Base-by-base conservation (phyloP, 64 coral and sea anemone species). In the Montipora capricornis region DNA sequence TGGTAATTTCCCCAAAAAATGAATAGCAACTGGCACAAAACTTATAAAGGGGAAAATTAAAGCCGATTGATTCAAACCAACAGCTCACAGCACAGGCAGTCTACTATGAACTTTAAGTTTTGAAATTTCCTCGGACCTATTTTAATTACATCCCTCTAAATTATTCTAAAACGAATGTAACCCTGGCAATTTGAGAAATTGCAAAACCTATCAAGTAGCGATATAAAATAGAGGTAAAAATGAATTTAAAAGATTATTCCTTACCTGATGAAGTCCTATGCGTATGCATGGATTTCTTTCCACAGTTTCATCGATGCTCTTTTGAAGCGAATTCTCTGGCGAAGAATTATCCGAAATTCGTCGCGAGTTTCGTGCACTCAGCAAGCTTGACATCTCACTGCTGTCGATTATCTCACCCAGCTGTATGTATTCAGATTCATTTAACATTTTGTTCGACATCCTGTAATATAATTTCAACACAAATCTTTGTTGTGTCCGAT, bases 291-390 rank as follows among this genome's bases (percentile, higher is more conserved):
- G 77, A 24, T 88, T 93, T 49, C 68, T 77, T 20, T 93, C 92
- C 77, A 93, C 92, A 11, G 92, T 76, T 15, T 93, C 92, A 58
- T 85, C 45, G 22, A 93, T 93, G 22, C 75, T 88, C 79, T 55
- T 16, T 45, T 80, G 92, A 49, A 88, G 82, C 12, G 82, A 86
- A 14, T 51, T 86, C 20, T 86, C 82, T 1, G 6, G 44, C 62
- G 46, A 13, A 12, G 82, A 86, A 71, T 86, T 86, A 67, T 86
- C 66, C 37, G 82, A 86, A 50, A 86, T 20, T 50, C 66, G 19
- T 12, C 82, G 66, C 4, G 82, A 86, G 50, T 49, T 86, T 49
- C 82, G 16, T 50, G 44, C 60, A 71, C 66, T 71, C 1, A 86
- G 44, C 3, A 86, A 44, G 4, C 62, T 71, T 10, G 82, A 86